Conservation (phyloP, 1,140 invertebrate genomes). For the Parasteatoda tepidariorum region DNA sequence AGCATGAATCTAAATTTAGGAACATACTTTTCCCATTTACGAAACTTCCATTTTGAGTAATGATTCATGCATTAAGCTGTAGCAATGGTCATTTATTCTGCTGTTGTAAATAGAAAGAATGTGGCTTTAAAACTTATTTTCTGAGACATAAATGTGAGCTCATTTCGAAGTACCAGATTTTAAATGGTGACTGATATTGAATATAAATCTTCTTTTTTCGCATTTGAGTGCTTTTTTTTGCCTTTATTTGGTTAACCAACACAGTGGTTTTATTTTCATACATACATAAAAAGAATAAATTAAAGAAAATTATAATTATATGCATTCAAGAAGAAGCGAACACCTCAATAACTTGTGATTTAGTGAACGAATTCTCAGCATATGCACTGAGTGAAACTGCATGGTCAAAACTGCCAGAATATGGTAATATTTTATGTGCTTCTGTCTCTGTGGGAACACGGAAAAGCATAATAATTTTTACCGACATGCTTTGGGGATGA, state of each 20-base stretch:
- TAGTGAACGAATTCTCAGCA: too few species aligned
- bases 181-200: conserved; percentile 53
- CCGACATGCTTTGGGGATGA: too few species aligned
- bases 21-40: conserved; percentile 58
- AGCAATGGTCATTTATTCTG: conserved; percentile 55
- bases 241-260: not conserved
- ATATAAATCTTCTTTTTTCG: not conserved
- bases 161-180: conserved; percentile 29
- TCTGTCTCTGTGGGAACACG: too few species aligned
- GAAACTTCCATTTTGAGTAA: conserved; percentile 59
- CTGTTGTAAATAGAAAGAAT: conserved; percentile 51
- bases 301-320: too few species aligned
- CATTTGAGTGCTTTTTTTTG: not conserved
- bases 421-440: too few species aligned
- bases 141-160: conserved; percentile 39
- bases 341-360: too few species aligned
- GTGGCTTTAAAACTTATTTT: conserved; percentile 39
- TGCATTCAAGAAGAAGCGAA: too few species aligned
- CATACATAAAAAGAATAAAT: too few species aligned
- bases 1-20: conserved; percentile 58
- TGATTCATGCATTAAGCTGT: conserved; percentile 41
- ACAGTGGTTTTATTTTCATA: too few species aligned
- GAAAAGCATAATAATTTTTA: too few species aligned
- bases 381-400: too few species aligned
- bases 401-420: too few species aligned